Evolutionary conservation across 2,888 invertebrate genomes (phyloP).

Genomic region (Sicus ferrugineus): DNA sequence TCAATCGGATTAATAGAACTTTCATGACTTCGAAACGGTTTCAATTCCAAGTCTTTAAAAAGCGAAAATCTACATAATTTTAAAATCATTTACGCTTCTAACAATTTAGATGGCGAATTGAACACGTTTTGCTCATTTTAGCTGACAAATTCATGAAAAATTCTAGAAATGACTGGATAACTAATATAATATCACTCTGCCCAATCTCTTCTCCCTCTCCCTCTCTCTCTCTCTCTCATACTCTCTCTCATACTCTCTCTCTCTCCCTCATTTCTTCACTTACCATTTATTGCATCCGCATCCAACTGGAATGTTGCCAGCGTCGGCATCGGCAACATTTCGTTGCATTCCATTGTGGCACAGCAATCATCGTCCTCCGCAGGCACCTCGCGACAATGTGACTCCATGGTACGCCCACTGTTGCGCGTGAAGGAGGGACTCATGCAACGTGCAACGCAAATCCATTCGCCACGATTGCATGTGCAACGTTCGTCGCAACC

Average conservation of each 20-base stretch:
- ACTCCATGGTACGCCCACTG: conserved; percentile 66
- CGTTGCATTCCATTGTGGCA: conserved; percentile 74
- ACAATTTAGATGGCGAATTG: not conserved
- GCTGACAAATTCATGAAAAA: too few species aligned
- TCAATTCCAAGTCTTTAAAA: too few species aligned
- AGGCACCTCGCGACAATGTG: conserved; percentile 76
- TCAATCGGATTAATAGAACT: too few species aligned
- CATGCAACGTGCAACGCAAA: conserved; percentile 78
- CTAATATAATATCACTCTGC: too few species aligned
- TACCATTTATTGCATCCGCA: conserved; percentile 43
- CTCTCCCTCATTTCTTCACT: conserved; percentile 29
- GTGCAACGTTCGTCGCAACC: conserved; percentile 82
- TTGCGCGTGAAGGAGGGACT: conserved; percentile 76
- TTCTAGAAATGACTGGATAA: too few species aligned
- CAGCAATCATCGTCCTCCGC: conserved; percentile 76
- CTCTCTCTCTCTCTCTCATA: not conserved
- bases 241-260: not conserved
- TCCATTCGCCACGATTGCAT: conserved; percentile 74
- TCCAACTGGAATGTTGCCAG: conserved; percentile 40
- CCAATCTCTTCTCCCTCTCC: too few species aligned
- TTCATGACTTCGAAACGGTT: too few species aligned
- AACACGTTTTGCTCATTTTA: too few species aligned
- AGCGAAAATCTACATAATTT: not conserved
- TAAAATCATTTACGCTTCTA: not conserved
- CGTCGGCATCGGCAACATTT: conserved; percentile 59